phyloP scores from a whole-genome alignment of 2,888 invertebrate genomes.

The Strigamia transsilvanica region DNA sequence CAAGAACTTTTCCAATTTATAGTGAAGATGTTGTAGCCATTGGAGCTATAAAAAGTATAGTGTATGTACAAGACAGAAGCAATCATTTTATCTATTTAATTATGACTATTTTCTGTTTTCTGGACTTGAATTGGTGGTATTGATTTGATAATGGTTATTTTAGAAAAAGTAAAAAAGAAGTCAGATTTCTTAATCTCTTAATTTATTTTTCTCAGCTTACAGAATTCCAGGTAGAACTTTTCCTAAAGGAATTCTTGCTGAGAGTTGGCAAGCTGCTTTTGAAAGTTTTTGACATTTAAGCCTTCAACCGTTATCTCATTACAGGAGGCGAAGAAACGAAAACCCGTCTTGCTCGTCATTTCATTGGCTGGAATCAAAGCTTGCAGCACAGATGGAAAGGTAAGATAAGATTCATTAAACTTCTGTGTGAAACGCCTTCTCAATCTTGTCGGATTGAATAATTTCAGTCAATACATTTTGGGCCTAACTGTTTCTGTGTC shows the following conservation, averaged over 20 bases:
- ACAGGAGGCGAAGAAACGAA: conserved; percentile 68
- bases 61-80: too few relatives aligned
- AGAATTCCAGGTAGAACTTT: background rate
- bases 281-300: conserved; percentile 45
- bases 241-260: background rate
- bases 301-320: conserved; percentile 55
- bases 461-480: conserved; percentile 16
- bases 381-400: conserved; percentile 84
- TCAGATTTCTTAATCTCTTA: conserved; percentile 23
- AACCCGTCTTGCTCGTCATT: conserved; percentile 77
- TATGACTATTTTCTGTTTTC: background rate
- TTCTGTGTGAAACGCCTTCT: conserved; percentile 27
- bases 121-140: background rate
- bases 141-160: too few relatives aligned
- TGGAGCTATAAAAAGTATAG: too few relatives aligned
- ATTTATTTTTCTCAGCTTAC: conserved; percentile 29
- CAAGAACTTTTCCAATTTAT: too few relatives aligned
- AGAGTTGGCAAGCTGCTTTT: background rate
- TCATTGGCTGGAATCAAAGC: conserved; percentile 82
- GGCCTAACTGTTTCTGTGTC: background rate
- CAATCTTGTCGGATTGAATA: conserved; percentile 34
- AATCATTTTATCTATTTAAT: too few relatives aligned
- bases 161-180: background rate
- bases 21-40: too few relatives aligned
- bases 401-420: conserved; percentile 63